Conservation (phyloP, 2,888 invertebrate genomes). For the Nemurella pictetii region DNA sequence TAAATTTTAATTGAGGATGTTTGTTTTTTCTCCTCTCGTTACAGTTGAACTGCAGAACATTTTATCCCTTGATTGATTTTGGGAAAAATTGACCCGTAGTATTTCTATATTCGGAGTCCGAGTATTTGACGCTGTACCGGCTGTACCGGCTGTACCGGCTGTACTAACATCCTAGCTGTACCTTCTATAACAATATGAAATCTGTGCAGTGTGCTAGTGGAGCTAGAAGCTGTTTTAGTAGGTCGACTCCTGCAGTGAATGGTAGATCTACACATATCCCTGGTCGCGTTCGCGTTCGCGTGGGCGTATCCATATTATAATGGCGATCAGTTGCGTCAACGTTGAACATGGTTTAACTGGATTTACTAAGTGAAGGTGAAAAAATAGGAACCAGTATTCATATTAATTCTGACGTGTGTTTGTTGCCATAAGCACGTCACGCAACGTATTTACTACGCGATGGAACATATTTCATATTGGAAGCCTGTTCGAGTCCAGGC, state of each 20-base stretch:
- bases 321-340: constrained; percentile 13
- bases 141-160: too few relatives aligned
- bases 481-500: not conserved
- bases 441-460: constrained; percentile 11
- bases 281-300: not conserved
- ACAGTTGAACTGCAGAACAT: not conserved
- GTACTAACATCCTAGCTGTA: too few relatives aligned
- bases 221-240: not conserved
- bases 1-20: not conserved
- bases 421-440: not conserved
- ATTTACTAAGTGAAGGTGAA: constrained; percentile 28
- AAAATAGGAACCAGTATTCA: constrained; percentile 28
- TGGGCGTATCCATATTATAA: constrained; percentile 12
- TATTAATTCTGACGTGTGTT: not conserved
- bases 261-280: not conserved
- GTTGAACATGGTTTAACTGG: constrained; percentile 13
- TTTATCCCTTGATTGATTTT: not conserved
- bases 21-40: not conserved
- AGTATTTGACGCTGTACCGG: too few relatives aligned
- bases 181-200: not conserved
- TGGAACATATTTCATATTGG: not conserved
- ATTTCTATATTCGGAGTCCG: not conserved
- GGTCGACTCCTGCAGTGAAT: not conserved
- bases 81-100: not conserved
- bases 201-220: not conserved